phyloP scores from a whole-genome alignment of 2,797 vertebrate species.

The Arrhamphus sclerolepis region DNA sequence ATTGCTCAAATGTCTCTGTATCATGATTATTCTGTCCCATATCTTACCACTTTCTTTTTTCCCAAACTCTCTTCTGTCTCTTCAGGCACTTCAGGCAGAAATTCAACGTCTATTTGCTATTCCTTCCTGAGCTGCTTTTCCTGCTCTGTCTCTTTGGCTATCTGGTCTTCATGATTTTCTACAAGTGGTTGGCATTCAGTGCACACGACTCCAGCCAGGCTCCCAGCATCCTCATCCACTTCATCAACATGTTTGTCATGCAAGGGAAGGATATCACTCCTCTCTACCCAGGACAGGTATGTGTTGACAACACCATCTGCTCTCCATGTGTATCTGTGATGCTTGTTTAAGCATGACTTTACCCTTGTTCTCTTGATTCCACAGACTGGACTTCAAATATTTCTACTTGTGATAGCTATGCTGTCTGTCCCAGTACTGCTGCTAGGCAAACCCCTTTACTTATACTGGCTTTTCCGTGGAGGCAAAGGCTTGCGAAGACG shows the following conservation, averaged over 20 bases:
- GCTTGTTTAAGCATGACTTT: slow-evolving; percentile 15
- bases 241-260: slow-evolving; percentile 97
- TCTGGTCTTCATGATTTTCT: slow-evolving; percentile 93
- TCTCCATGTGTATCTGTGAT: not conserved
- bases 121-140: slow-evolving; percentile 93
- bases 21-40: slow-evolving; percentile 5
- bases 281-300: slow-evolving; percentile 89
- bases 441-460: slow-evolving; percentile 92
- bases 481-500: slow-evolving; percentile 85
- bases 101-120: slow-evolving; percentile 89
- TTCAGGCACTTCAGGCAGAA: slow-evolving; percentile 91
- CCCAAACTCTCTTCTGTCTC: slow-evolving; percentile 12
- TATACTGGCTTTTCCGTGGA: slow-evolving; percentile 91
- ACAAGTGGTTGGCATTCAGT: slow-evolving; percentile 91
- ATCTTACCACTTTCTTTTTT: not conserved
- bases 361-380: slow-evolving; percentile 19
- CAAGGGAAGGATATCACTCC: slow-evolving; percentile 67
- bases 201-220: slow-evolving; percentile 83
- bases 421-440: slow-evolving; percentile 91
- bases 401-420: slow-evolving; percentile 85
- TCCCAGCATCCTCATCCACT: slow-evolving; percentile 95
- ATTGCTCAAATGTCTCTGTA: not conserved
- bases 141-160: slow-evolving; percentile 95
- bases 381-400: slow-evolving; percentile 87
- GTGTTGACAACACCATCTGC: not conserved